phyloP scores from a whole-genome alignment of 2,113 vertebrate genomes.

The Tyto alba region DNA sequence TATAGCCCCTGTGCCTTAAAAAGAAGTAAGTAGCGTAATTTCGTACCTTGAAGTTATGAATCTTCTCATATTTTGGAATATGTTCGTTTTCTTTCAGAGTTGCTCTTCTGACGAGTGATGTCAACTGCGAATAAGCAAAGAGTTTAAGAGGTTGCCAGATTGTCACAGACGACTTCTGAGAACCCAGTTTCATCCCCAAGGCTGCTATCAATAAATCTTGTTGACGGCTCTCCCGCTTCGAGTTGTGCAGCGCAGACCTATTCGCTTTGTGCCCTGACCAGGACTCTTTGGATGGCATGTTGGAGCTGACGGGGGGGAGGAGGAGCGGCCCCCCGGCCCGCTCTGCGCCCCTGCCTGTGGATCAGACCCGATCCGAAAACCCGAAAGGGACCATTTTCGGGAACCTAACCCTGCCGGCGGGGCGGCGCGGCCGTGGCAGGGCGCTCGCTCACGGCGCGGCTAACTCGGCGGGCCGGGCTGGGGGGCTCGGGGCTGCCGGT shows the following conservation, averaged over 20 bases:
- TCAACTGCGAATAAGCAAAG: constrained; percentile 99
- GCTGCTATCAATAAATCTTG: constrained; percentile 90
- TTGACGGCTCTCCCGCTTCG: constrained; percentile 85
- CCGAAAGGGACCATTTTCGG: constrained; percentile 16
- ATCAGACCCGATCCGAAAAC: neutral
- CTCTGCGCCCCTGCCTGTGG: neutral
- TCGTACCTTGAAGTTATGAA: constrained; percentile 99
- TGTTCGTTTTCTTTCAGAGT: constrained; percentile 97
- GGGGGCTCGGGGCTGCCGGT: neutral
- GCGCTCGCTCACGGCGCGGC: neutral
- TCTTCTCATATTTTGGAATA: constrained; percentile 94
- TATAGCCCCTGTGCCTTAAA: neutral
- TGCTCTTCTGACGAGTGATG: constrained; percentile 93
- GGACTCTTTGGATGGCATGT: constrained; percentile 92
- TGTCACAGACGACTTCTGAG: constrained; percentile 88
- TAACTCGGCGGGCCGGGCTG: neutral
- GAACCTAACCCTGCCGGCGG: constrained; percentile 25
- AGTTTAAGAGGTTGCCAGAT: constrained; percentile 97
- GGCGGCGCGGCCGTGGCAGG: constrained; percentile 3
- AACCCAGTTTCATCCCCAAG: constrained; percentile 91
- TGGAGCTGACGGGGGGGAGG: constrained; percentile 29
- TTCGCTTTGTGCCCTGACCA: constrained; percentile 77
- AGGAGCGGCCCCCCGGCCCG: neutral
- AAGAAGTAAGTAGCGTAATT: neutral
- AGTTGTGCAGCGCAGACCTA: constrained; percentile 80